phyloP scores from a whole-genome alignment of 1,140 invertebrate species.

The Probaryconus sp. region DNA sequence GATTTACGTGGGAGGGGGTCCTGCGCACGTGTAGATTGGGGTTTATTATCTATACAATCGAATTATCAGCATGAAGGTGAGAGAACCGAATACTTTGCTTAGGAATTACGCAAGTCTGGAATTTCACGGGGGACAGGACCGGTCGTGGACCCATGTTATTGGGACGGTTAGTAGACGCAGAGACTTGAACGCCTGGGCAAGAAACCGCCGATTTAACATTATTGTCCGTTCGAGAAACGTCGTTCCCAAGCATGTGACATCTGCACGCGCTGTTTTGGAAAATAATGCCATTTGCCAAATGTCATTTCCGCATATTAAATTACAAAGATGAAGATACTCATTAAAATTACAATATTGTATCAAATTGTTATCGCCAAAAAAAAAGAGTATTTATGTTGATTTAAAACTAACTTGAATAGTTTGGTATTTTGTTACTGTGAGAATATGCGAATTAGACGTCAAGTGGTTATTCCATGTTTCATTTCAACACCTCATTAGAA shows the following conservation, averaged over 20 bases:
- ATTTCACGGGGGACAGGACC: conserved; percentile 69
- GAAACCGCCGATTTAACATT: conserved; percentile 73
- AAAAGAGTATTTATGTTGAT: too few species aligned
- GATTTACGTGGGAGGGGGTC: conserved; percentile 12
- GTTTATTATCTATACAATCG: conserved; percentile 55
- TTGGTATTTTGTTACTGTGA: neutral
- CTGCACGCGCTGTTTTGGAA: conserved; percentile 63
- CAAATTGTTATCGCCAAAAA: too few species aligned
- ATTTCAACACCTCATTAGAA: conserved; percentile 14
- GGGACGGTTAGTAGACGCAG: conserved; percentile 72
- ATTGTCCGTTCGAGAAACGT: conserved; percentile 76
- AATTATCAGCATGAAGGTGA: conserved; percentile 54
- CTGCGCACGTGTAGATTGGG: conserved; percentile 33
- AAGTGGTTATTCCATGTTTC: neutral
- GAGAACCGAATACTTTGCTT: conserved; percentile 57
- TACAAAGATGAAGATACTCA: neutral
- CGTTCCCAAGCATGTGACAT: conserved; percentile 69
- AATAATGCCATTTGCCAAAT: conserved; percentile 37
- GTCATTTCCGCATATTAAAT: conserved; percentile 5
- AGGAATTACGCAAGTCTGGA: conserved; percentile 76
- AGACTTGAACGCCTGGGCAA: conserved; percentile 77
- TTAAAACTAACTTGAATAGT: neutral
- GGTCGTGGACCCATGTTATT: conserved; percentile 66
- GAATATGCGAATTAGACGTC: neutral
- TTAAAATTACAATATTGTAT: neutral